phyloP scores from a whole-genome alignment of 2,888 invertebrate genomes.

The Ecliptopera silaceata region DNA sequence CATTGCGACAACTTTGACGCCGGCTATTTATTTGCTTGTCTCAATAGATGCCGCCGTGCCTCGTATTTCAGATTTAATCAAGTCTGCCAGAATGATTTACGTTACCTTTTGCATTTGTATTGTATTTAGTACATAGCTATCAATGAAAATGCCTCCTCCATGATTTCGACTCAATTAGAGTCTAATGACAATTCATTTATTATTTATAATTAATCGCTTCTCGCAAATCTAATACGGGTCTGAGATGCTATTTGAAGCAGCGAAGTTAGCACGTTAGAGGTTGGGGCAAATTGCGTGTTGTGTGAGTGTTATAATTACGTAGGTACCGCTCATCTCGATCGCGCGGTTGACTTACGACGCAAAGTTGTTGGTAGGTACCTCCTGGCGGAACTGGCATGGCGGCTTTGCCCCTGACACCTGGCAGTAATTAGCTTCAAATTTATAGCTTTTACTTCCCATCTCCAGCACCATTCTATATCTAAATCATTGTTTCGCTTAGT shows the following conservation, averaged over 20 bases:
- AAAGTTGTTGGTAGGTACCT: conserved; percentile 67
- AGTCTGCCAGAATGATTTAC: conserved; percentile 74
- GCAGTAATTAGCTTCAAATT: conserved; percentile 74
- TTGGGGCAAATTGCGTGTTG: conserved; percentile 33
- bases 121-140: conserved; percentile 42
- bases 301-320: conserved; percentile 46
- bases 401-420: conserved; percentile 73
- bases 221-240: conserved; percentile 1
- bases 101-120: conserved; percentile 64
- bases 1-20: conserved; percentile 72
- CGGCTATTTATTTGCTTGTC: conserved; percentile 74
- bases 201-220: conserved; percentile 29
- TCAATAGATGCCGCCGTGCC: conserved; percentile 67
- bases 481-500: conserved; percentile 56
- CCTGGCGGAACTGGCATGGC: conserved; percentile 49
- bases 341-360: conserved; percentile 64
- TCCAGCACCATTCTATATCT: conserved; percentile 52
- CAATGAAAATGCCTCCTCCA: conserved; percentile 54
- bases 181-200: conserved; percentile 40
- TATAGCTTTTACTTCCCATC: conserved; percentile 65
- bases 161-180: conserved; percentile 54
- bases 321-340: conserved; percentile 57
- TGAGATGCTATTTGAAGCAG: neutral
- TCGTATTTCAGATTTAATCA: conserved; percentile 78
- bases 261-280: conserved; percentile 4